Evolutionary conservation across 2,113 vertebrate species (phyloP).

Genomic region (Petromus typicus): DNA sequence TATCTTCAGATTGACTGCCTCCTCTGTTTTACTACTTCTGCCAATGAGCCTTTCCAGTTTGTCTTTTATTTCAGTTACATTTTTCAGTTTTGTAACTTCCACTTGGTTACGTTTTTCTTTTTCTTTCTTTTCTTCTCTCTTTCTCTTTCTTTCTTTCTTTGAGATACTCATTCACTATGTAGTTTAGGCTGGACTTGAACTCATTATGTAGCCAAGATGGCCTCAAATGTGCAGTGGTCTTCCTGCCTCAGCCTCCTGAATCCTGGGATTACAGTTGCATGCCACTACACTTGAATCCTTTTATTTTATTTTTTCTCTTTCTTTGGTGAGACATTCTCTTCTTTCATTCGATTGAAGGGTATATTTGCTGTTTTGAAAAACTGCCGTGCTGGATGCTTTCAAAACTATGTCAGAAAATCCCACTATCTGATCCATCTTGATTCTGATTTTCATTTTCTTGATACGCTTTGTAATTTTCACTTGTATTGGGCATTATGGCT

Average conservation of each 20-base stretch:
- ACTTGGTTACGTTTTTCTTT: neutral
- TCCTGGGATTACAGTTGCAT: neutral
- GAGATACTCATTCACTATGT: neutral
- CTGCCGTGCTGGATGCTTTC: constrained; percentile 6
- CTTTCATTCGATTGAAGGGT: neutral
- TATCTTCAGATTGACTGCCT: neutral
- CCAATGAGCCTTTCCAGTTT: neutral
- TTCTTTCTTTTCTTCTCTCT: constrained; percentile 3
- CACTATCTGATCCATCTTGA: neutral
- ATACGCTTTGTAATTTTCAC: neutral
- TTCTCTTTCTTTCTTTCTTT: neutral
- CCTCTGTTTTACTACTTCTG: neutral
- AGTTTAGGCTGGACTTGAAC: neutral
- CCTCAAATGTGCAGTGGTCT: neutral
- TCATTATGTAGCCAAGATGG: neutral
- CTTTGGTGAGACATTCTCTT: neutral
- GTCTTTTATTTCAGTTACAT: neutral
- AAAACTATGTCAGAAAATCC: constrained; percentile 12
- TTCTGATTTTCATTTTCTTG: neutral
- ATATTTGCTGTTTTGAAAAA: no score
- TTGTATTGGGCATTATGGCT: neutral
- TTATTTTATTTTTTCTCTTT: neutral
- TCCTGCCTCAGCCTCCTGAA: neutral
- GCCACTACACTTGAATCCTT: neutral
- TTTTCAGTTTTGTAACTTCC: constrained; percentile 20